phyloP scores from a whole-genome alignment of 2,888 invertebrate genomes.

The Catocala nupta region DNA sequence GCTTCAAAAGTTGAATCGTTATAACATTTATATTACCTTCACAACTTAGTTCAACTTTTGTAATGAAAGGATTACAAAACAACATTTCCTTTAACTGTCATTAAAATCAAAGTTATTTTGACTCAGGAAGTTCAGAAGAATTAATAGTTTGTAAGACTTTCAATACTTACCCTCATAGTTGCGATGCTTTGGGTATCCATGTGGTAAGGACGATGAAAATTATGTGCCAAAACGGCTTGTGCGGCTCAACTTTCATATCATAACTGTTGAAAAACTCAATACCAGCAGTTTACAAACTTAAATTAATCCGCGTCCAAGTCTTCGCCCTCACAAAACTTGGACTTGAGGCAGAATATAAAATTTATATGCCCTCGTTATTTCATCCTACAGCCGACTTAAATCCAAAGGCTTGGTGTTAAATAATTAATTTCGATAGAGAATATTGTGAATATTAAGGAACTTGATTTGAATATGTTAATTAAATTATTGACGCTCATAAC shows the following conservation, averaged over 20 bases:
- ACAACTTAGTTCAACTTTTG: not conserved
- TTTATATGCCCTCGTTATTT: conserved; percentile 1
- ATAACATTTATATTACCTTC: not conserved
- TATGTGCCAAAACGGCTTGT: conserved; percentile 6
- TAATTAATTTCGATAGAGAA: conserved; percentile 20
- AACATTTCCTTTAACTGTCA: not conserved
- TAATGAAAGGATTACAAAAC: conserved; percentile 4
- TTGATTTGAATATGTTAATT: conserved; percentile 38
- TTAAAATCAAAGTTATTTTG: conserved; percentile 5
- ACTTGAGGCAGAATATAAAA: conserved; percentile 14
- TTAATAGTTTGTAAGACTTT: not conserved
- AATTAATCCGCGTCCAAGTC: conserved; percentile 32
- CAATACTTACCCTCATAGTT: not conserved
- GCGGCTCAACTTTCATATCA: conserved; percentile 19
- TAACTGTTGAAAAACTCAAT: conserved; percentile 36
- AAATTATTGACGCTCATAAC: conserved; percentile 15
- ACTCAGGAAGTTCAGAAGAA: not conserved
- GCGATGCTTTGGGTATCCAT: not conserved
- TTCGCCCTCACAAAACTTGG: conserved; percentile 11
- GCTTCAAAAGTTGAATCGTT: no score
- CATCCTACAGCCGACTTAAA: not conserved
- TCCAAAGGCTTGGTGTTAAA: conserved; percentile 7
- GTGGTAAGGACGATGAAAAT: not conserved
- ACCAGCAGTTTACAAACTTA: conserved; percentile 39
- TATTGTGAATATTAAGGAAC: conserved; percentile 19